Conservation (phyloP, 2,113 vertebrate genomes). For the Coracopsis vasa region DNA sequence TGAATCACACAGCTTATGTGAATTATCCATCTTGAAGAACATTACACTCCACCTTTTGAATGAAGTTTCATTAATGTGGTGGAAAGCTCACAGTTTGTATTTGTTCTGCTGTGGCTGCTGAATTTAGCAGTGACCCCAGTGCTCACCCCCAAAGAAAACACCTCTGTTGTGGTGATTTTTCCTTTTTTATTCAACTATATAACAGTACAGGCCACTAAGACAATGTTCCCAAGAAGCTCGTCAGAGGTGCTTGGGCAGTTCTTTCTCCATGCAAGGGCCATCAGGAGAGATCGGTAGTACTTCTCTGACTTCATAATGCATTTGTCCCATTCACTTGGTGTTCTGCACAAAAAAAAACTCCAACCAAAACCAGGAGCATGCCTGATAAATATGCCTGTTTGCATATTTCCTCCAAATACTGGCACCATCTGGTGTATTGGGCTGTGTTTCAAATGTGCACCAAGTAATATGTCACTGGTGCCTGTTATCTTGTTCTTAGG, state of each 20-base stretch:
- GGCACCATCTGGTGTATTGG: background rate
- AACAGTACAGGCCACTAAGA: background rate
- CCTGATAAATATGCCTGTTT: background rate
- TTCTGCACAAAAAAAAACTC: background rate
- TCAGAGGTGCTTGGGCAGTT: background rate
- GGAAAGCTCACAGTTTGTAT: conserved; percentile 40
- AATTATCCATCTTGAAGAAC: conserved; percentile 47
- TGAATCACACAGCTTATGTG: conserved; percentile 22
- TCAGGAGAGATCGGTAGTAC: background rate
- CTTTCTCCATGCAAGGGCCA: background rate
- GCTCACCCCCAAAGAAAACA: conserved; percentile 8
- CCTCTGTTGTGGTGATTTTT: background rate
- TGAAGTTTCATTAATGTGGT: conserved; percentile 29
- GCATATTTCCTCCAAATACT: background rate
- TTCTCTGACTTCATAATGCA: background rate
- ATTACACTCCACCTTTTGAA: conserved; percentile 34
- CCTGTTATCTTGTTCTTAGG: background rate
- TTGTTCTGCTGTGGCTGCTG: conserved; percentile 38
- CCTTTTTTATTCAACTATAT: background rate
- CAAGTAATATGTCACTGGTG: background rate
- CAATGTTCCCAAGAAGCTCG: background rate
- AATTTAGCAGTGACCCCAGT: background rate
- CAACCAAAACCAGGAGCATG: background rate
- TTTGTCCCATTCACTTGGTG: background rate
- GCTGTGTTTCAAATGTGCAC: background rate